Evolutionary conservation across 2,888 invertebrate species (phyloP), one percentile per base, ranked within the genome.

Genomic region (Drosophila rubida): DNA sequence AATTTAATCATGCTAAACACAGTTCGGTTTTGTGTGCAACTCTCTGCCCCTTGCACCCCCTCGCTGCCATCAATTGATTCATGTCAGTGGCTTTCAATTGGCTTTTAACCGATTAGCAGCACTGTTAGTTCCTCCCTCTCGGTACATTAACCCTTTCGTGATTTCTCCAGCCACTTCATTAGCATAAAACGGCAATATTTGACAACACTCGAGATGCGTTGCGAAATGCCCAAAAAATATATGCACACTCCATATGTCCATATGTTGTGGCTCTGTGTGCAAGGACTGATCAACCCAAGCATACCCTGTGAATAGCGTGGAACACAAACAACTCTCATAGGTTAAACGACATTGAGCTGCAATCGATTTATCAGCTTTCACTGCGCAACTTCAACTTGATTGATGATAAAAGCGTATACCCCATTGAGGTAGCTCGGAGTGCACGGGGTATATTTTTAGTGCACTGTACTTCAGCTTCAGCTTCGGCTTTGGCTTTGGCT

Each of bases 1-100:
- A 84, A 84, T 84, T 86, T 84, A 86, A 84, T 84, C 83, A 84
- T 80, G 69, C 86, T 84, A 84, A 84, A 84, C 86, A 84, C 83
- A 69, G 74, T 72, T 71, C 63, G 23, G 19, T 19, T 19, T 41
- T 51, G 27, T 27, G 27, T 2, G 2, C 11, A 27, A 27, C n/a
- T 32, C 32, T 44, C 5, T 25, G 8, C 14, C 9, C 22, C 32
- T 72, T 25, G 8, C 14, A 6, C 22, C 32, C 69, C 65, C 65
- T n/a, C n/a, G n/a, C n/a, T n/a, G n/a, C 66, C 51, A 69, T 19
- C 83, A 86, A 78, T 83, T 83, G 83, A 78, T 83, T 83, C 80
- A 83, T 83, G 74, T 82, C 83, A 83, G 60, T 84, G 86, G 49
- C 74, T 79, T 83, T 84, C 80, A 84, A 84, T 84, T 84, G 83